Evolutionary conservation across 1,140 invertebrate species (phyloP).

Genomic region (Forficula auricularia): DNA sequence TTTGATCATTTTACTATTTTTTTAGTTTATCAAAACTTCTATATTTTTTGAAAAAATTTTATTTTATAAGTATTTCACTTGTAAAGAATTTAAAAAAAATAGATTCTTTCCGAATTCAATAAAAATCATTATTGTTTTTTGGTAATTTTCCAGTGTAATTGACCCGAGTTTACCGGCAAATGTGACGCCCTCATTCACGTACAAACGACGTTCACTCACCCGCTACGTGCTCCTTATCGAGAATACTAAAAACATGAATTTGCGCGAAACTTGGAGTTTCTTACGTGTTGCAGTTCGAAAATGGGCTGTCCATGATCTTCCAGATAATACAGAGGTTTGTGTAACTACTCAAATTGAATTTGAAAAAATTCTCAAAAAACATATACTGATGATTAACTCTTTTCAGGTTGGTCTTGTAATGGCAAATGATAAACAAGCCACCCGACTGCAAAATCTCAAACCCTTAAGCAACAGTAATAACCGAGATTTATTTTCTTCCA

Average conservation of each 20-base stretch:
- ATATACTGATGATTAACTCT: too few species aligned
- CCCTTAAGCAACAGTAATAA: constrained; percentile 19
- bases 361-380: too few species aligned
- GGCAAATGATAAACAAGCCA: constrained; percentile 24
- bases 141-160: constrained; percentile 2
- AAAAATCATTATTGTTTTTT: neutral
- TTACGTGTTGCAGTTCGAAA: constrained; percentile 35
- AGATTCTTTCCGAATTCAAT: neutral
- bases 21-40: neutral
- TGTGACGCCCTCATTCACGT: constrained; percentile 25
- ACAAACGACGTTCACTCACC: constrained; percentile 28
- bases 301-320: constrained; percentile 33
- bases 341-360: constrained; percentile 4
- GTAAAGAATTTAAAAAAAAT: neutral
- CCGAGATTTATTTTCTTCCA: constrained; percentile 28
- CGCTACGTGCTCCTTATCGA: constrained; percentile 34
- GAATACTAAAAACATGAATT: constrained; percentile 32
- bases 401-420: constrained; percentile 19
- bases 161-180: constrained; percentile 10
- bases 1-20: neutral
- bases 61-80: too few species aligned
- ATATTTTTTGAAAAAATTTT: neutral
- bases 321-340: constrained; percentile 29
- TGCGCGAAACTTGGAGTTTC: constrained; percentile 39
- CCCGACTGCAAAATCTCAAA: constrained; percentile 18